Base-by-base conservation (phyloP, 2,888 invertebrate genomes). In the Macrophya alboannulata region DNA sequence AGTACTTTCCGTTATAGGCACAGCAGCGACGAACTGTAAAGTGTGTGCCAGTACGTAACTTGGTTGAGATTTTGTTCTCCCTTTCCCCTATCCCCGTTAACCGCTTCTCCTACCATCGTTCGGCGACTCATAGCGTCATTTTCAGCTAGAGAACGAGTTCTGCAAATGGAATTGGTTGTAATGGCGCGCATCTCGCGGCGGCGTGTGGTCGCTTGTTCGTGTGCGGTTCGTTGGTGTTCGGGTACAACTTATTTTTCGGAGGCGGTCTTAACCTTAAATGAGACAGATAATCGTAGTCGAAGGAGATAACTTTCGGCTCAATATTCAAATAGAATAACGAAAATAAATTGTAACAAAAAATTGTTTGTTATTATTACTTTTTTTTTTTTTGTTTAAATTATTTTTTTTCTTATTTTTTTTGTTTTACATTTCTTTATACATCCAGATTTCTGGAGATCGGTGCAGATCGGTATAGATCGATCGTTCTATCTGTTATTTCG, bases 111-210 rank as follows among this genome's bases (percentile, higher is more conserved):
- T 15, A 12, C 62, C 10, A 62, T 17, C 43, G 43, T 43, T 81
- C 45, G 4, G 1, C 31, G 31, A 31, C 31, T 31, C 9, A 43
- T n/a, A 40, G 62, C 40, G 62, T 40, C 81, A 31, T 62, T 62
- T 31, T 31, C 62, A 43, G 62, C 43, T 43, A 81, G 81, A 12
- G 81, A 62, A 81, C 40, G 59, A 81, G 81, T 81, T 81, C 21
- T 81, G 81, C 59, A 81, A 77, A 81, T 81, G 59, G 21, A 62
- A 81, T 62, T 81, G 55, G 59, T 59, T 43, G 62, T 62, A 81
- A 81, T 81, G 81, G 81, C 81, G 81, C 81, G 81, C 81, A 81
- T 81, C 81, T 81, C 81, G 81, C 62, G 59, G 81, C 81, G 81
- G 81, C 81, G 81, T 81, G 59, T 81, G 62, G 81, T 81, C 81